These are phyloP conservation scores for Callopanchax toddi DNA, from an alignment of 2,113 vertebrate species.

Conservation along the genomic window DNA sequence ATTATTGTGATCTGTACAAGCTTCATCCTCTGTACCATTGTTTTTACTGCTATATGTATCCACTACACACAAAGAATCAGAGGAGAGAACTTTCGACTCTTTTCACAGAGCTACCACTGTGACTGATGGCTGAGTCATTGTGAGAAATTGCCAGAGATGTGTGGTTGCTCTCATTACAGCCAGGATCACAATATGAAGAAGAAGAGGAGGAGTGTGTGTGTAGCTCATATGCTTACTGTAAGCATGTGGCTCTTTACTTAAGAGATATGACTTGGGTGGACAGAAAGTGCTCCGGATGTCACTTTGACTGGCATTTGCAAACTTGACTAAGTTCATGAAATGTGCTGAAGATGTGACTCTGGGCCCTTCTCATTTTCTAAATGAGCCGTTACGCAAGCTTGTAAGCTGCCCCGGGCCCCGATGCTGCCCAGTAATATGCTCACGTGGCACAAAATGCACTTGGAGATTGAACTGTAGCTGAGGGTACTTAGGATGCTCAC, in stretches of 20 bases:
- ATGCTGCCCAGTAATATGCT: slow-evolving; percentile 37
- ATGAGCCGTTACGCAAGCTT: slow-evolving; percentile 63
- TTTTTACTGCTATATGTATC: no score
- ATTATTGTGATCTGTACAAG: no score
- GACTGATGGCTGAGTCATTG: slow-evolving; percentile 56
- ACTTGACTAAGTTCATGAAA: slow-evolving; percentile 59
- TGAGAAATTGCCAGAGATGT: slow-evolving; percentile 37
- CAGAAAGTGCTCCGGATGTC: slow-evolving; percentile 41
- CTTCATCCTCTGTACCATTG: no score
- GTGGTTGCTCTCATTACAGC: slow-evolving; percentile 22
- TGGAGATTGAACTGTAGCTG: slow-evolving; percentile 18
- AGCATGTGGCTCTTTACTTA: slow-evolving; percentile 27
- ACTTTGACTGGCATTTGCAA: slow-evolving; percentile 55
- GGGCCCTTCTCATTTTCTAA: slow-evolving; percentile 63
- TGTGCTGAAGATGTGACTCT: slow-evolving; percentile 65
- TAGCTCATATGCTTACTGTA: slow-evolving; percentile 10
- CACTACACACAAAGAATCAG: no score
- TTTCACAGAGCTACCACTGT: not conserved
- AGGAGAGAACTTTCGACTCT: no score
- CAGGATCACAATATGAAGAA: slow-evolving; percentile 16
- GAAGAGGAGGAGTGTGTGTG: not conserved
- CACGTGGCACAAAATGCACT: slow-evolving; percentile 42
- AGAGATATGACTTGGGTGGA: slow-evolving; percentile 46
- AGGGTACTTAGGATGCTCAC: not conserved
- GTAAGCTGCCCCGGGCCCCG: slow-evolving; percentile 17